These are phyloP conservation scores for Xestia ashworthii DNA, from an alignment of 2,888 invertebrate genomes.

Conservation along the genomic window DNA sequence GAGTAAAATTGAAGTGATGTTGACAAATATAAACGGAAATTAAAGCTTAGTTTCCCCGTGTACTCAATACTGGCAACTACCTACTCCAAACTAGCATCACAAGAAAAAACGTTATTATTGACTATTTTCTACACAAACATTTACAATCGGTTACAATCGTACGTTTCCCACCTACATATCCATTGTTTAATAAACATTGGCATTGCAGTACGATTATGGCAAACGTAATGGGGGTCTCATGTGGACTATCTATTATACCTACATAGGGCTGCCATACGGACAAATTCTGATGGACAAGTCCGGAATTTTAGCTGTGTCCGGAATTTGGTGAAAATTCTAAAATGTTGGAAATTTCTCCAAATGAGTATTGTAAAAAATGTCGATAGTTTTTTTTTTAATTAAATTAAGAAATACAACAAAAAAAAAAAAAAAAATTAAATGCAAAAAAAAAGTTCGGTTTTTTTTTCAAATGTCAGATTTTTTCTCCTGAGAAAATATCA, in stretches of 20 bases:
- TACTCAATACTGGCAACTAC: not conserved
- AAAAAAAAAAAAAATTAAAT: not conserved
- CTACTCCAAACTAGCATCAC: not conserved
- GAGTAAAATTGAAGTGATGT: not conserved
- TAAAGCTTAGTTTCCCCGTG: not conserved
- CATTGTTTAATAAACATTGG: slow-evolving; percentile 72
- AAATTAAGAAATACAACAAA: not conserved
- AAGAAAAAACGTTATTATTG: slow-evolving; percentile 13
- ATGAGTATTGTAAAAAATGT: not conserved
- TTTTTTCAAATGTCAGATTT: not conserved
- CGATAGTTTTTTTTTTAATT: too few species aligned
- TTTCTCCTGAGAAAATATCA: not conserved
- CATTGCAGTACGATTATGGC: slow-evolving; percentile 79
- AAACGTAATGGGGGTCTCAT: slow-evolving; percentile 75
- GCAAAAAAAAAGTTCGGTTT: not conserved
- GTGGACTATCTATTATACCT: slow-evolving; percentile 28
- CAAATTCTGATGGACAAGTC: not conserved
- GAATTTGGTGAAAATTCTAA: not conserved
- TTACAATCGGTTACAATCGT: slow-evolving; percentile 43
- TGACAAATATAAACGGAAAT: not conserved
- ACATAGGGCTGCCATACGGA: not conserved
- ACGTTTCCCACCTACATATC: slow-evolving; percentile 56
- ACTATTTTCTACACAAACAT: slow-evolving; percentile 20
- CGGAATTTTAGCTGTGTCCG: not conserved
- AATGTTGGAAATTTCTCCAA: not conserved